Base-by-base conservation (phyloP, 1,140 invertebrate genomes). In the Sesamia nonagrioides region DNA sequence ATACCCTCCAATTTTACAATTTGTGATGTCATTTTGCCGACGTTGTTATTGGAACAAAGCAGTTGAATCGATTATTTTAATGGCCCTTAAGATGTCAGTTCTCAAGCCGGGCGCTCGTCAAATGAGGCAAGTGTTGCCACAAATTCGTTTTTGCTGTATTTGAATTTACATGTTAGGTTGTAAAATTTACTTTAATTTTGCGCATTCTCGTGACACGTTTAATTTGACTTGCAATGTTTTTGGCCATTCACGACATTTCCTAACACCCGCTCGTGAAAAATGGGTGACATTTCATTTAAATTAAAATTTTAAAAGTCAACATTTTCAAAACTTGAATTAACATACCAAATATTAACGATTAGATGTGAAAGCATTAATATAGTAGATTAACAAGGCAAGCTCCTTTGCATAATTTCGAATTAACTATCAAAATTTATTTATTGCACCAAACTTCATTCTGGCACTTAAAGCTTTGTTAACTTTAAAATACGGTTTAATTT, bases 381-480 rank as follows among this genome's bases (percentile, higher is more conserved):
- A 61, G 6, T 27, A 61, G 58, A 61, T 75, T 75, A 61, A 75
- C 56, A 50, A 45, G 56, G 35, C 27, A 17, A 48, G 7, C 71
- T 42, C 27, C 42, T 75, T 61, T 61, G 42, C 73, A 75, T 75
- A 75, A 63, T 75, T 75, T 63, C 6, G 21, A 75, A 75, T 61
- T 75, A 61, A 75, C 56, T 61, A 42, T 75, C 58, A 75, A 75
- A 75, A 75, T 48, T 48, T 71, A 71, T 71, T 71, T 52, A 71
- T 35, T 21, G n/a, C 33, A n/a, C 21, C 15, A 15, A 61, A 75
- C 27, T 35, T 54, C 35, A 2, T 45, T 13, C 35, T 13, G 4
- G 5, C 11, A 60, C 15, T 50, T 9, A 18, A 52, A 17, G 21
- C 73, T 61, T 48, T 61, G 48, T 42, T 4, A 0, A 6, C 21